Base-by-base conservation (phyloP, 2,113 vertebrate genomes). In the Formicarius rufipectus region DNA sequence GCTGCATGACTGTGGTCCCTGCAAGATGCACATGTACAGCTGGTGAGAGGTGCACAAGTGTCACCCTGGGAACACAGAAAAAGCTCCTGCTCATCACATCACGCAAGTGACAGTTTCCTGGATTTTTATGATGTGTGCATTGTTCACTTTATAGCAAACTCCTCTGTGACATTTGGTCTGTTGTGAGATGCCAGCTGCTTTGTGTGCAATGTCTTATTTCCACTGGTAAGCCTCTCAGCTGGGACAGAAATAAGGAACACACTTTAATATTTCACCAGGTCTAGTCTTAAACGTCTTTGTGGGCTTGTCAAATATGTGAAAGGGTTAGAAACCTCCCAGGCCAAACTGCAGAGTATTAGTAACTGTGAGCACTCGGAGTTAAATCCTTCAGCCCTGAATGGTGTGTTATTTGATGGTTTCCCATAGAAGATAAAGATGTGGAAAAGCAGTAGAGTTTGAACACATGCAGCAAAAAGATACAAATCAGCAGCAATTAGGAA, bases 401-500 rank as follows among this genome's bases (percentile, higher is more conserved):
- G 17, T 20, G 66, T 53, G 13, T 31, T 60, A 30, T 37, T 79
- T 66, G 40, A 69, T 33, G 67, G 49, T 49, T 91, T 82, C 39
- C n/a, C 45, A 74, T 49, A 9, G 22, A 87, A 80, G 58, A 62
- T 31, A 63, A 79, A 82, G 71, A 91, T 49, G 63, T 71, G 69
- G 35, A 76, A 75, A 73, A 93, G 71, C 78, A 83, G 62, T 8
- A 59, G 58, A 74, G 67, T 64, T 88, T 59, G 55, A 78, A 69
- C 20, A 64, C 47, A 63, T 4, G 9, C 42, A 85, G 77, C 42
- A 85, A 73, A 64, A 82, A 86, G 90, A 90, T 80, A 95, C 49
- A 96, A 86, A 95, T 86, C 87, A 90, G 71, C 78, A 83, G 62
- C 82, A 95, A 93, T 95, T 93, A 94, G 55, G 33, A 62, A 80